Evolutionary conservation across 2,797 vertebrate species (phyloP).

Genomic region (Channallabes apus): DNA sequence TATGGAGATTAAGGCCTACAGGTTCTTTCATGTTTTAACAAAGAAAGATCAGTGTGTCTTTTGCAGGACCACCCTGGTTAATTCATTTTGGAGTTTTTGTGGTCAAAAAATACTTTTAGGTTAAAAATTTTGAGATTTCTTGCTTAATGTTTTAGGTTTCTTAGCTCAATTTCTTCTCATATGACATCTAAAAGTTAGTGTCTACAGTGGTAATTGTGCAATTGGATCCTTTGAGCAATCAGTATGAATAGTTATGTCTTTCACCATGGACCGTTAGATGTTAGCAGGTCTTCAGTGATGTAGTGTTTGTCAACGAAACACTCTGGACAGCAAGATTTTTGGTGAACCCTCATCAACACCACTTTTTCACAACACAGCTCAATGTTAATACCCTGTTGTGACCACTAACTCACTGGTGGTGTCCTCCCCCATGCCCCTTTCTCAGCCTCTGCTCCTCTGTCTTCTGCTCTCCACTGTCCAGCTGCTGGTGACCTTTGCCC

Average conservation of each 20-base stretch:
- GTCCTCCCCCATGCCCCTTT: constrained; percentile 63
- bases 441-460: constrained; percentile 74
- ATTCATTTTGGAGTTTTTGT: neutral
- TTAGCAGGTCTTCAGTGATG: constrained; percentile 60
- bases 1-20: constrained; percentile 13
- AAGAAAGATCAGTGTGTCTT: constrained; percentile 10
- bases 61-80: constrained; percentile 23
- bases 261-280: constrained; percentile 73
- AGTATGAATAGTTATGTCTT: constrained; percentile 53
- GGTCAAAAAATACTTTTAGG: neutral
- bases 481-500: constrained; percentile 77
- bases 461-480: constrained; percentile 73
- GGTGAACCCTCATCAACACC: constrained; percentile 59
- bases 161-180: neutral
- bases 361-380: constrained; percentile 63
- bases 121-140: neutral
- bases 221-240: neutral
- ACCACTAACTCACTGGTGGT: constrained; percentile 57
- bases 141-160: neutral
- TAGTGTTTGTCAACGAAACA: constrained; percentile 56
- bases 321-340: constrained; percentile 58
- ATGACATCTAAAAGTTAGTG: neutral
- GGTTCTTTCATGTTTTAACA: neutral
- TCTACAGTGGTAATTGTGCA: neutral
- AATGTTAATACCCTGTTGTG: constrained; percentile 76